Evolutionary conservation across 2,888 invertebrate species (phyloP).

Genomic region (Smittia sp.): DNA sequence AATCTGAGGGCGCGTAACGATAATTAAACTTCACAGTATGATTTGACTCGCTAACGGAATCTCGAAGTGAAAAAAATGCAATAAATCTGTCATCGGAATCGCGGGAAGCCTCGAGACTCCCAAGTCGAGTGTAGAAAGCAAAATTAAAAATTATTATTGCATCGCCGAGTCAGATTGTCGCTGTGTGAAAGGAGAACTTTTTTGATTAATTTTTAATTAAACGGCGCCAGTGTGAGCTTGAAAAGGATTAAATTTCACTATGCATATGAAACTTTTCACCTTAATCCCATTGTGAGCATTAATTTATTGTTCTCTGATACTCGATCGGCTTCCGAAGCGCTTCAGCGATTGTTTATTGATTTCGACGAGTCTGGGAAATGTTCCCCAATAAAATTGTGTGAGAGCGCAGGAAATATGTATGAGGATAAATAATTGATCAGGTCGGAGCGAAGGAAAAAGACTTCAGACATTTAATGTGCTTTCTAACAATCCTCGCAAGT

Average conservation of each 20-base stretch:
- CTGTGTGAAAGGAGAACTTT: not conserved
- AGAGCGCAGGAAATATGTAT: not conserved
- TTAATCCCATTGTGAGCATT: constrained; percentile 27
- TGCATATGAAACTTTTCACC: constrained; percentile 10
- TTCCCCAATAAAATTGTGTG: not conserved
- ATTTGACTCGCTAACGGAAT: not conserved
- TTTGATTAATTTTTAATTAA: constrained; percentile 39
- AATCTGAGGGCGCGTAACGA: not conserved
- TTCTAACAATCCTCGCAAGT: constrained; percentile 30
- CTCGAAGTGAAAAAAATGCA: not conserved
- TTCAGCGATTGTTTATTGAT: constrained; percentile 22
- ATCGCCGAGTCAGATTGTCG: not conserved
- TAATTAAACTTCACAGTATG: constrained; percentile 3
- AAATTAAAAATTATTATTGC: constrained; percentile 17
- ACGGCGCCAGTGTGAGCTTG: not conserved
- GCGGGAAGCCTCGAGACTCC: constrained; percentile 15
- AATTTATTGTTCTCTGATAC: constrained; percentile 16
- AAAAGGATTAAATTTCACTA: constrained; percentile 5
- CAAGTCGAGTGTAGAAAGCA: no score
- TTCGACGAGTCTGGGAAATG: constrained; percentile 1
- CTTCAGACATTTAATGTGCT: constrained; percentile 15
- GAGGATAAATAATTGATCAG: constrained; percentile 28
- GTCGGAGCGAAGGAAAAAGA: not conserved
- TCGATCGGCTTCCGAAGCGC: not conserved
- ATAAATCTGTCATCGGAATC: constrained; percentile 27